A percentile compares a stretch with the other conserved stretches of the same genome.
These are phyloP conservation scores for Bimastos eiseni DNA, from an alignment of 2,888 invertebrate species.

Conservation along the genomic window DNA sequence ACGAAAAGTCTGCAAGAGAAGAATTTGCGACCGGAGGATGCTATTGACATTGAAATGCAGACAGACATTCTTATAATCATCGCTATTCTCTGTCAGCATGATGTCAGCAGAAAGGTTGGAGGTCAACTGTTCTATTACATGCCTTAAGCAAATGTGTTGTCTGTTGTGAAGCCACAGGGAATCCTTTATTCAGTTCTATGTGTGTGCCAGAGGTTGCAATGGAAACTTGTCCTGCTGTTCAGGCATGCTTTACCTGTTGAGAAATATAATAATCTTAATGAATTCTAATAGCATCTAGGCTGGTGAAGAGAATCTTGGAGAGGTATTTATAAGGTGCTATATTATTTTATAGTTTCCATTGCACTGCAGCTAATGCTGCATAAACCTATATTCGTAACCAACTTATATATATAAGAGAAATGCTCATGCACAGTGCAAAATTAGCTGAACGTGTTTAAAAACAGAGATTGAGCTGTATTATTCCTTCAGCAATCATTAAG, in stretches of 20 bases:
- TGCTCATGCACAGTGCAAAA: too few relatives aligned
- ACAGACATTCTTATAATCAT: slow-evolving; percentile 61
- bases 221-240: not conserved
- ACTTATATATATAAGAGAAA: too few relatives aligned
- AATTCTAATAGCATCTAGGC: not conserved
- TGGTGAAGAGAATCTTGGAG: not conserved
- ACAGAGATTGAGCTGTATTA: too few relatives aligned
- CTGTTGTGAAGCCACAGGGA: not conserved
- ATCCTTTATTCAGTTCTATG: not conserved
- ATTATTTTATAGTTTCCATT: not conserved
- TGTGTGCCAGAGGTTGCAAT: not conserved
- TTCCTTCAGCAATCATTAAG: too few relatives aligned
- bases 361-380: too few relatives aligned
- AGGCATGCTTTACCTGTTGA: not conserved
- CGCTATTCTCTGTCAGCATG: slow-evolving; percentile 59
- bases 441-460: too few relatives aligned
- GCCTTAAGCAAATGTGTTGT: not conserved
- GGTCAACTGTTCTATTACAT: not conserved
- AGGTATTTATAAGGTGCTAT: not conserved
- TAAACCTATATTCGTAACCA: too few relatives aligned
- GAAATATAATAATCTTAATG: not conserved
- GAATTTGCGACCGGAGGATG: slow-evolving; percentile 45
- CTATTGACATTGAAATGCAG: slow-evolving; percentile 61
- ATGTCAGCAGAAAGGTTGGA: slow-evolving; percentile 60
- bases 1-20: not conserved